A percentile compares a stretch with the other conserved stretches of the same genome.
phyloP scores from a whole-genome alignment of 2,888 invertebrate species.

The Macrosoma leucophasiata region DNA sequence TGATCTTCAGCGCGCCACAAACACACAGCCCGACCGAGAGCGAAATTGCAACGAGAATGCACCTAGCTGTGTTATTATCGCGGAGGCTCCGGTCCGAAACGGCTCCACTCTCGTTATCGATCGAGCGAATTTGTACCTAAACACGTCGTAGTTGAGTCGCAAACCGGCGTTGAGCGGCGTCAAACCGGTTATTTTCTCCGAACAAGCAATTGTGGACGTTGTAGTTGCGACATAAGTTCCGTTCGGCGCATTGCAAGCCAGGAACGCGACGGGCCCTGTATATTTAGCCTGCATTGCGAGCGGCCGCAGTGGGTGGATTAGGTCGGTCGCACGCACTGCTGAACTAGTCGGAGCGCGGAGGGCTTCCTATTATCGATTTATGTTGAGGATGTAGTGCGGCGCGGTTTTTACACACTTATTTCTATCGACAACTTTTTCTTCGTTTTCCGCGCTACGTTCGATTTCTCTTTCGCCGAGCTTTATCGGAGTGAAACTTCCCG shows the following conservation, averaged over 20 bases:
- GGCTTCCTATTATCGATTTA: slow-evolving; percentile 74
- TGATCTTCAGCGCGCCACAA: slow-evolving; percentile 76
- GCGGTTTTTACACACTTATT: slow-evolving; percentile 44
- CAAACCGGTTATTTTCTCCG: slow-evolving; percentile 63
- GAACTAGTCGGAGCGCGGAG: slow-evolving; percentile 75
- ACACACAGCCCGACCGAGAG: slow-evolving; percentile 76
- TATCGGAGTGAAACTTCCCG: slow-evolving; percentile 46
- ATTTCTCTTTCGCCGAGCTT: slow-evolving; percentile 59
- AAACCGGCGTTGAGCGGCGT: slow-evolving; percentile 32
- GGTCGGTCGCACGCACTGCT: slow-evolving; percentile 75
- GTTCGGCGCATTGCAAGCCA: slow-evolving; percentile 41
- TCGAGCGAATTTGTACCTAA: slow-evolving; percentile 37
- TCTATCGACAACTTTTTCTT: slow-evolving; percentile 50
- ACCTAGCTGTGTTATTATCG: slow-evolving; percentile 74
- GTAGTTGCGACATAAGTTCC: slow-evolving; percentile 63
- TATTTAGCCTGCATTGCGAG: slow-evolving; percentile 74
- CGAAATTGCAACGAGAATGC: slow-evolving; percentile 75
- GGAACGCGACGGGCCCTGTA: slow-evolving; percentile 58
- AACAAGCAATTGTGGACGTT: slow-evolving; percentile 67
- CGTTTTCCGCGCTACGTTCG: slow-evolving; percentile 47
- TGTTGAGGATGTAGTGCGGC: slow-evolving; percentile 49
- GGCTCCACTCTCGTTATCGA: slow-evolving; percentile 42
- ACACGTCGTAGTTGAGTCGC: slow-evolving; percentile 32
- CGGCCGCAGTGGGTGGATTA: slow-evolving; percentile 67
- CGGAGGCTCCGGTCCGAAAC: slow-evolving; percentile 50